Evolutionary conservation across 2,888 invertebrate genomes (phyloP), one percentile per base, ranked within the genome.

Genomic region (Microctonus aethiopoides): DNA sequence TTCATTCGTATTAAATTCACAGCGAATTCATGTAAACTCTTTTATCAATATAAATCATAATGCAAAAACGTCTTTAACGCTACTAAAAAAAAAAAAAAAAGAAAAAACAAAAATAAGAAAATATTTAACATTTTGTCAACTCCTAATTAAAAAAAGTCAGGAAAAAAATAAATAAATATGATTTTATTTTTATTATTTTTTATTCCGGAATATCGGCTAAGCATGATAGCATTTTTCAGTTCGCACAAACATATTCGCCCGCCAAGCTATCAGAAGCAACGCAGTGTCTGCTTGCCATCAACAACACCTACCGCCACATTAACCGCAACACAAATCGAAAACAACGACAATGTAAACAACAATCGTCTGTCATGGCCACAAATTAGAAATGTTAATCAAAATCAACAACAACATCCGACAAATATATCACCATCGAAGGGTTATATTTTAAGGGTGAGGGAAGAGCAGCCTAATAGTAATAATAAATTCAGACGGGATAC

Each of bases 281-380:
- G 85, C 79, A 83, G 83, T 79, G 80, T 83, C 78, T 83, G 84
- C 79, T 81, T 84, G 80, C 81, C 83, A 76, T 67, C 78, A 75
- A 72, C 79, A 76, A 79, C 80, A 76, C 80, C 83, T 77, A 80
- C 81, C 75, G 81, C 80, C 75, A 83, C 82, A 82, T 82, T 81
- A 80, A 81, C 81, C 80, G 81, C 79, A 74, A 83, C 83, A 84
- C 87, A 86, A 88, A 87, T 87, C 82, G 88, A 89, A 86, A 85
- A 87, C 78, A 87, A 87, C 82, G 87, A 87, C 83, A 85, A 86
- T 84, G 83, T 87, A 78, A 84, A 82, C 80, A 88, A 87, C 86
- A 88, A 88, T 84, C 86, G 90, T 79, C 86, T 90, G 76, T 89
- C 90, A 70, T 90, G 90, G 90, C 89, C 89, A 74, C 89, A 89